Base-by-base conservation (phyloP, 2,797 vertebrate species). In the Lophotriccus pileatus region DNA sequence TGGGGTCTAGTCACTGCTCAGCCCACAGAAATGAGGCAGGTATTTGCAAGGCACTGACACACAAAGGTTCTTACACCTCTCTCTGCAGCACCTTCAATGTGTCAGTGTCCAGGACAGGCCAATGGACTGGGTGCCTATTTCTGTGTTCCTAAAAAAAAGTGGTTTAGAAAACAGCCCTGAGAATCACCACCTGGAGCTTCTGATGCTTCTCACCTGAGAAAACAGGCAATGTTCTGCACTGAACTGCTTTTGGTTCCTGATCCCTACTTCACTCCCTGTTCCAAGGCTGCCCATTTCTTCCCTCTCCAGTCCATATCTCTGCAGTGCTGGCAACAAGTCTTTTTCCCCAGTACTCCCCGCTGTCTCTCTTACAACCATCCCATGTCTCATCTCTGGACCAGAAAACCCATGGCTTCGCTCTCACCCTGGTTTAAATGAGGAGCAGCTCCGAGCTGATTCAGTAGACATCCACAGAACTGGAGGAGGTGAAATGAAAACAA, bases 341-440 rank as follows among this genome's bases (percentile, higher is more conserved):
- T 67, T 60, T 30, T 14, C 10, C 27, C 46, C 58, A 50, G 44
- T 20, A 6, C 5, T 47, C 14, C 16, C 13, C 11, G 14, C 2
- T 3, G 2, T 4, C 12, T 24, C 52, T 28, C 7, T 27, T 56
- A 7, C 1, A 30, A 13, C 6, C 0, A 1, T 18, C 15, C 77
- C 37, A 4, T 6, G 15, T 16, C 46, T 63, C 58, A 19, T 14
- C 8, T 2, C 36, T 9, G 46, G 55, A 34, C 20, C 44, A 55
- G 73, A 18, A 77, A 39, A 75, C 11, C 12, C 0, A 0, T 3
- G 4, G 4, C 24, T 93, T 63, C 0, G 0, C 32, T 52, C n/a
- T 60, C 46, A 24, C 6, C 0, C 2, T 10, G 46, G 2, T n/a
- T 60, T 41, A 67, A 49, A n/a, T 1, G 8, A 60, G 47, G 41